Conservation (phyloP, 2,797 vertebrate genomes). For the Pagetopsis macropterus region DNA sequence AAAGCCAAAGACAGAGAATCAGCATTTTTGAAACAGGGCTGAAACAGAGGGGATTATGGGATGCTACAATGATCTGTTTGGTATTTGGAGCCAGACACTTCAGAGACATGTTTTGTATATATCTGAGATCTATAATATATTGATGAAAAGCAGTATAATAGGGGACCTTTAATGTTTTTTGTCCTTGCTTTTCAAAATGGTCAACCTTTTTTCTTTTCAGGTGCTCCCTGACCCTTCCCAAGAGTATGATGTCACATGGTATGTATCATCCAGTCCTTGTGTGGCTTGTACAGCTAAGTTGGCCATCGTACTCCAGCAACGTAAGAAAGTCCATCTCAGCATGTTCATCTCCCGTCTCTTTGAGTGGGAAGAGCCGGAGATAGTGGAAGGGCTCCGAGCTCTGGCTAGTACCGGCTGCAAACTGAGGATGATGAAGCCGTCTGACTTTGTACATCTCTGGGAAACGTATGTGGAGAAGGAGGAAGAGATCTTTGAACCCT, state of each 20-base stretch:
- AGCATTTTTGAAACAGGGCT: too few relatives aligned
- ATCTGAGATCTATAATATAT: too few relatives aligned
- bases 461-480: constrained; percentile 94
- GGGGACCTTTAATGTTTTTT: too few relatives aligned
- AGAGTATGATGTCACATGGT: constrained; percentile 91
- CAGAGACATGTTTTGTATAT: too few relatives aligned
- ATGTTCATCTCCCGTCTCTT: constrained; percentile 93
- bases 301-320: constrained; percentile 80
- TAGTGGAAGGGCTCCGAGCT: constrained; percentile 85
- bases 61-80: too few relatives aligned
- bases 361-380: constrained; percentile 93
- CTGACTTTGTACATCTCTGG: constrained; percentile 94
- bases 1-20: too few relatives aligned
- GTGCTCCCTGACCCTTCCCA: constrained; percentile 85
- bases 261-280: constrained; percentile 94
- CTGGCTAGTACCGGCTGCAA: constrained; percentile 90
- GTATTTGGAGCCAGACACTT: too few relatives aligned
- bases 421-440: constrained; percentile 94
- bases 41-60: too few relatives aligned
- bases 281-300: constrained; percentile 86
- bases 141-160: too few relatives aligned
- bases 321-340: constrained; percentile 87
- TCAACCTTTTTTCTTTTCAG: constrained; percentile 27
- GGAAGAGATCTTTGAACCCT: constrained; percentile 87
- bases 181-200: background rate